Evolutionary conservation across 92 coral and sea anemone species (phyloP).

Genomic region (Parazoanthus atlanticus): DNA sequence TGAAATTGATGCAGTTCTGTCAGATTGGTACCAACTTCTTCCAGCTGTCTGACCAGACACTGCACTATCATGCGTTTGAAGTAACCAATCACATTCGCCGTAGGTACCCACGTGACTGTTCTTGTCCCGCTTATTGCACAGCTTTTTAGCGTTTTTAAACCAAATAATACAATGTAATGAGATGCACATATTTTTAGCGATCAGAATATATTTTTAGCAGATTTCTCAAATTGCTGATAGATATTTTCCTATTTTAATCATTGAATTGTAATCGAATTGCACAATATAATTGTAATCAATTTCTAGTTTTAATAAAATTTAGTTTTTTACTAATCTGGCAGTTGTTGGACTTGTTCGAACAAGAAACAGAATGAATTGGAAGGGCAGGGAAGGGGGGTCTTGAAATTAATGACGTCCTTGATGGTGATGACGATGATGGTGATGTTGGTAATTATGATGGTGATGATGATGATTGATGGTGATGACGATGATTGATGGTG

Average conservation of each 20-base stretch:
- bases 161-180: not conserved
- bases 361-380: too few relatives aligned
- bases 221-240: not conserved
- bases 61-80: not conserved
- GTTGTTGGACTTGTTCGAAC: not conserved
- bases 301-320: not conserved
- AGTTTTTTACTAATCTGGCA: not conserved
- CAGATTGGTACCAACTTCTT: too few relatives aligned
- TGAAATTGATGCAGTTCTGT: too few relatives aligned
- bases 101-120: not conserved
- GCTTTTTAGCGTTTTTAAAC: not conserved
- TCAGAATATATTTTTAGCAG: not conserved
- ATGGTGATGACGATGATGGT: not conserved
- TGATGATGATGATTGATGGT: not conserved
- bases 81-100: not conserved
- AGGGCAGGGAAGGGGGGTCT: not conserved
- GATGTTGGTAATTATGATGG: not conserved
- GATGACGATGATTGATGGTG: too few relatives aligned
- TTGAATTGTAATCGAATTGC: conserved; percentile 2
- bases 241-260: conserved; percentile 1
- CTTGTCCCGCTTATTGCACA: not conserved
- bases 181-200: conserved; percentile 8
- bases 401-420: not conserved
- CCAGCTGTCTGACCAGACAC: not conserved
- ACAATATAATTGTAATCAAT: not conserved